Evolutionary conservation across 2,113 vertebrate genomes (phyloP), one percentile per base, ranked within the genome.

Genomic region (Embiotoca jacksoni): DNA sequence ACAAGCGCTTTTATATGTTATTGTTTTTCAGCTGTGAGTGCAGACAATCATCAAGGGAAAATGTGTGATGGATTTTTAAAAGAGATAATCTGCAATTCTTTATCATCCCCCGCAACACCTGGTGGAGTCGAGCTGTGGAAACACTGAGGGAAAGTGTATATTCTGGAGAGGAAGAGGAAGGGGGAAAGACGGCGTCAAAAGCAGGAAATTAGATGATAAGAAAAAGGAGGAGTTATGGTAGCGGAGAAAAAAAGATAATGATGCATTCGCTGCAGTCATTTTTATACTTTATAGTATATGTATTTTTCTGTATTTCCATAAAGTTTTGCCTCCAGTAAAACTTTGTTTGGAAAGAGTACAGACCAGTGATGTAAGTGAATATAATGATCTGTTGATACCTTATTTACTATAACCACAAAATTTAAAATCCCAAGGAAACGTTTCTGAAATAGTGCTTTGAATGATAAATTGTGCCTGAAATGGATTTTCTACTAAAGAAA

Each of bases 61-160:
- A 3, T 15, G 57, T 41, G 59, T 78, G 73, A 84, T 55, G 47
- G 84, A 83, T 87, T 88, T 37, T 77, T 80, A 63, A 77, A 72
- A 56, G 80, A 74, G 41, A 64, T 35, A 79, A 81, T 39, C 52
- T 71, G 78, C 39, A 60, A 47, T 69, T 72, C 77, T 82, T 75
- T 86, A 68, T 52, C 61, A 61, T 73, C 64, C 65, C 37, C 68
- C 11, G 7, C 73, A 81, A 85, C 88, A 91, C 85, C 89, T 92
- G 89, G 67, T 52, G 75, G 62, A 84, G 11, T 62, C 77, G 61
- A 4, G 78, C 85, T 83, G 85, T 44, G 84, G 78, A 66, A 76
- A 67, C 60, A 41, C 64, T 9, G 53, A 30, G 52, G 70, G 53
- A 64, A 67, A 74, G 81, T 64, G 75, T 65, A 35, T 8, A 59